Evolutionary conservation across 2,888 invertebrate genomes (phyloP).

Genomic region (Platerodrilus igneus): DNA sequence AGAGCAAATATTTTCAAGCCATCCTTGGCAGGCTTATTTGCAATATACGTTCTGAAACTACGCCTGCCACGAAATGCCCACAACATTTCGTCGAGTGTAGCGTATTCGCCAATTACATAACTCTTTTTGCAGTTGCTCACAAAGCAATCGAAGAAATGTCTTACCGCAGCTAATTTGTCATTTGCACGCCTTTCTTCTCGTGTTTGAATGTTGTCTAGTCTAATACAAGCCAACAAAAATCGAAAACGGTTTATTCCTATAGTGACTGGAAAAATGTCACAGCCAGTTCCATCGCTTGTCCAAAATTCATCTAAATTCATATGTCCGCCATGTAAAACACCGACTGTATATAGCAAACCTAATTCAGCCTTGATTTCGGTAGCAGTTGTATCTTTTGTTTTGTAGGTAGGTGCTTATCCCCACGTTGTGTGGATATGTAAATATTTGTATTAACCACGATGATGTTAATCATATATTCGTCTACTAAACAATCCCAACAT

Average conservation of each 20-base stretch:
- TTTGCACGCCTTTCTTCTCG: conserved; percentile 10
- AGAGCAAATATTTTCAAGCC: conserved; percentile 17
- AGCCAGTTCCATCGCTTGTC: conserved; percentile 10
- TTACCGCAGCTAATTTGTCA: conserved; percentile 24
- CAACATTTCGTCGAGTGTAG: conserved; percentile 20
- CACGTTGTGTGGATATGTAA: background rate
- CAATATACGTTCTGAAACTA: conserved; percentile 17
- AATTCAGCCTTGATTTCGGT: conserved; percentile 20
- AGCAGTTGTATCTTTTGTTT: conserved; percentile 10
- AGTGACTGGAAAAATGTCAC: conserved; percentile 6
- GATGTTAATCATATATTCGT: background rate
- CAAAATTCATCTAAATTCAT: conserved; percentile 15
- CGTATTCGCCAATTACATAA: conserved; percentile 16
- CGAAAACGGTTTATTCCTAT: conserved; percentile 13
- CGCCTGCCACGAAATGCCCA: conserved; percentile 18
- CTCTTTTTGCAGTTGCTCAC: conserved; percentile 9
- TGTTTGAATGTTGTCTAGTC: conserved; percentile 7
- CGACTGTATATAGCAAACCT: conserved; percentile 20
- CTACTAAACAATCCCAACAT: background rate
- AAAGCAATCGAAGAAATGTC: conserved; percentile 30
- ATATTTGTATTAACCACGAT: conserved; percentile 1
- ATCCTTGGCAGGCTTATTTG: conserved; percentile 16
- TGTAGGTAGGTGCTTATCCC: background rate
- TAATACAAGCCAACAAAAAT: conserved; percentile 10
- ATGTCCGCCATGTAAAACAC: conserved; percentile 12